phyloP scores from a whole-genome alignment of 2,888 invertebrate genomes.

The Galerucella pusilla region DNA sequence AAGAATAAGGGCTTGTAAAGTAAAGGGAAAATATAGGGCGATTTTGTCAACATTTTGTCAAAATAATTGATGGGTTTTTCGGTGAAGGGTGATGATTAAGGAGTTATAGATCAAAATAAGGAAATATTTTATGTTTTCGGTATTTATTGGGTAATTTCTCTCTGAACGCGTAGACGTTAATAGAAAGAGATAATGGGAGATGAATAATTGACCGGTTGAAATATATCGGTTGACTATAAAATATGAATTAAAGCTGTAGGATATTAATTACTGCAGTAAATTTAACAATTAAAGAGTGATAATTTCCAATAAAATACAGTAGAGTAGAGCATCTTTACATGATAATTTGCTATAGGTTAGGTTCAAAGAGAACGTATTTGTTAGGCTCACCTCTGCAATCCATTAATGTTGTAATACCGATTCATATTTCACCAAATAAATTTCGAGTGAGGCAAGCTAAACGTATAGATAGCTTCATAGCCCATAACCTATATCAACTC shows the following conservation, averaged over 20 bases:
- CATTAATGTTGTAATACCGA: too few species aligned
- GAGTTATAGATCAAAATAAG: constrained; percentile 14
- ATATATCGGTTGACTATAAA: neutral
- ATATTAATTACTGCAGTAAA: neutral
- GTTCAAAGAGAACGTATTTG: too few species aligned
- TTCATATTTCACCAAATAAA: too few species aligned
- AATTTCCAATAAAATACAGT: too few species aligned
- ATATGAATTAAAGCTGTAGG: neutral
- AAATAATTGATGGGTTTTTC: constrained; percentile 28
- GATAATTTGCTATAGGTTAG: too few species aligned
- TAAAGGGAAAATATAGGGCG: constrained; percentile 26
- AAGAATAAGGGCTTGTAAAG: neutral
- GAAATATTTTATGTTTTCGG: constrained; percentile 19
- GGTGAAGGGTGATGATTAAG: constrained; percentile 23
- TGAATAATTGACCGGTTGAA: neutral
- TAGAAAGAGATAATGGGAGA: neutral
- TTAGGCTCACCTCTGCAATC: too few species aligned
- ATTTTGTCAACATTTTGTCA: constrained; percentile 28
- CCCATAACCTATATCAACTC: too few species aligned
- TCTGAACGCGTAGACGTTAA: neutral
- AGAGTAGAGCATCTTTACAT: too few species aligned
- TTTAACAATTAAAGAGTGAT: neutral
- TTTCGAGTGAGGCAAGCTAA: too few species aligned
- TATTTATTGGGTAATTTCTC: constrained; percentile 10
- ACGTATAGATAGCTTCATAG: too few species aligned